Evolutionary conservation across 2,888 invertebrate species (phyloP).

Genomic region (Tortrix viridana): DNA sequence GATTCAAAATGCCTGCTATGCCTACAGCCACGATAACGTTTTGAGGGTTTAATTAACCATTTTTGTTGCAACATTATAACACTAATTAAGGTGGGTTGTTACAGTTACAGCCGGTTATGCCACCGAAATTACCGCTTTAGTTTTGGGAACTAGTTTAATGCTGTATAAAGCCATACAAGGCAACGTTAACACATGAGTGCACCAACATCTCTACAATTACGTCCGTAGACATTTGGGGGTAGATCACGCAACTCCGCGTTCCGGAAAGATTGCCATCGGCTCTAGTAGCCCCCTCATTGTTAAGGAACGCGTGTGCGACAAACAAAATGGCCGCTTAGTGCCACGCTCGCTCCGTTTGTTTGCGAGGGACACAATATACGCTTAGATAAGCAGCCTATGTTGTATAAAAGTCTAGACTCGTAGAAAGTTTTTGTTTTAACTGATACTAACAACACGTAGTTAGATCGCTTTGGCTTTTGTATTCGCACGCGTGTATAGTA

Average conservation of each 20-base stretch:
- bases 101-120: conserved; percentile 17
- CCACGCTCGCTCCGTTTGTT: conserved; percentile 8
- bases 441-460: no score
- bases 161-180: conserved; percentile 13
- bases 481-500: no score
- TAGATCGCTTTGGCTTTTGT: no score
- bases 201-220: conserved; percentile 25
- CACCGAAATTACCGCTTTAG: conserved; percentile 17
- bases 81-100: conserved; percentile 29
- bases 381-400: background rate
- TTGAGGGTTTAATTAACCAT: conserved; percentile 26
- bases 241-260: conserved; percentile 33
- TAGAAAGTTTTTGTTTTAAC: no score
- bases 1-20: background rate
- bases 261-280: conserved; percentile 35
- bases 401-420: no score
- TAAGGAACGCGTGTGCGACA: conserved; percentile 27
- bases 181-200: background rate
- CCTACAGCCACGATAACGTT: conserved; percentile 5
- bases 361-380: conserved; percentile 12
- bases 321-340: conserved; percentile 30
- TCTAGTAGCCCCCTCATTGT: conserved; percentile 28
- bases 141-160: conserved; percentile 16
- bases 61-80: conserved; percentile 25
- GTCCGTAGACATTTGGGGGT: conserved; percentile 30